These are phyloP conservation scores for Megastigmus dorsalis DNA, from an alignment of 2,888 invertebrate genomes.

Conservation along the genomic window DNA sequence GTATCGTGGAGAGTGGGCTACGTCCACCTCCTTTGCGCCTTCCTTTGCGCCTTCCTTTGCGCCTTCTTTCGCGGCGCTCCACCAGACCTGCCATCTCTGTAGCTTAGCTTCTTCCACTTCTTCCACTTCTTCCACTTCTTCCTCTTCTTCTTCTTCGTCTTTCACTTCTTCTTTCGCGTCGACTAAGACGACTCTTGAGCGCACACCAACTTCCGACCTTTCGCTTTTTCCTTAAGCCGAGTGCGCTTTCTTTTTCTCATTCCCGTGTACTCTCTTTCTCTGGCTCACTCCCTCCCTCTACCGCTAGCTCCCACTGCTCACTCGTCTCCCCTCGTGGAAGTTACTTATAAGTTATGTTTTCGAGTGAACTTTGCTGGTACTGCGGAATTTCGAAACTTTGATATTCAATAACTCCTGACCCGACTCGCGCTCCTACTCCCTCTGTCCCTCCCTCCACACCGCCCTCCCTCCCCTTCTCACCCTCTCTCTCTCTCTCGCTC, in stretches of 20 bases:
- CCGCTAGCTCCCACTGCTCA: not conserved
- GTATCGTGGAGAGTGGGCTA: conserved; percentile 67
- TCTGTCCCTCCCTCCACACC: conserved; percentile 5
- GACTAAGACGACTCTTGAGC: too few relatives aligned
- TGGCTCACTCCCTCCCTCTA: too few relatives aligned
- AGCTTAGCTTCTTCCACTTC: conserved; percentile 47
- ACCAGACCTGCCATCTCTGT: conserved; percentile 51
- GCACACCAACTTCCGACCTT: conserved; percentile 46
- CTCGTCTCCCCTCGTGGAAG: conserved; percentile 54
- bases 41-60: conserved; percentile 44
- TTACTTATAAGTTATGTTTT: conserved; percentile 72
- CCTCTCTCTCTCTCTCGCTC: conserved; percentile 54
- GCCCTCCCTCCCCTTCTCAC: conserved; percentile 18
- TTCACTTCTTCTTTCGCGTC: too few relatives aligned
- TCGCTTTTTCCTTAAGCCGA: conserved; percentile 55
- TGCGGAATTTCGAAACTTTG: conserved; percentile 69
- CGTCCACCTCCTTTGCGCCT: not conserved
- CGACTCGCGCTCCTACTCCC: conserved; percentile 48
- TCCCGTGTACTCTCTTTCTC: not conserved
- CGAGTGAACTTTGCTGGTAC: conserved; percentile 70
- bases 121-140: conserved; percentile 39
- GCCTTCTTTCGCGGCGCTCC: conserved; percentile 14
- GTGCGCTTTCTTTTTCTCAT: conserved; percentile 44
- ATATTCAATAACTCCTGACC: conserved; percentile 70
- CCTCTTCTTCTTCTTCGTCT: conserved; percentile 21